Conservation (phyloP, 2,113 vertebrate genomes). For the Arizona elegans region DNA sequence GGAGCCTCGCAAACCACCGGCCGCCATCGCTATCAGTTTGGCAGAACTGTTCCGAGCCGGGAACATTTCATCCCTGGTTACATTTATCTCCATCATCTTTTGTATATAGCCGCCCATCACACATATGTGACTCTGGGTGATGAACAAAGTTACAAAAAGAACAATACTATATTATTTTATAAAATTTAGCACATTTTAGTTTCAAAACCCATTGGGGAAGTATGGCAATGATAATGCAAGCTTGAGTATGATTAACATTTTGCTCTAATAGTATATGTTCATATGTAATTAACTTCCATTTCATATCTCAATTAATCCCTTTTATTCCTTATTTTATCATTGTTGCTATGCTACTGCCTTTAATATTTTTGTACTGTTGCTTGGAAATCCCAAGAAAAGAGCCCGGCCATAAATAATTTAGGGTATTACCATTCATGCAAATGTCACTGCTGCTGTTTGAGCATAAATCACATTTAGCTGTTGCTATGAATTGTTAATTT, state of each 20-base stretch:
- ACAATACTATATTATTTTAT: not conserved
- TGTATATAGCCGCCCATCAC: not conserved
- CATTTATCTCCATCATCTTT: not conserved
- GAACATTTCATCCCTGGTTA: not conserved
- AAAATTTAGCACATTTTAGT: not conserved
- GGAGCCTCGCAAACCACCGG: too few species aligned
- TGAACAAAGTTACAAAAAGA: not conserved
- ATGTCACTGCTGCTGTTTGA: conserved; percentile 27
- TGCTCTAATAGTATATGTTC: not conserved
- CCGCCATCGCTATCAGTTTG: too few species aligned
- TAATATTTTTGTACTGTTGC: not conserved
- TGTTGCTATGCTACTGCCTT: not conserved
- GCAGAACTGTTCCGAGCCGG: too few species aligned
- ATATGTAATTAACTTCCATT: not conserved
- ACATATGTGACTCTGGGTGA: not conserved
- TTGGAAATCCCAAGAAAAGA: not conserved
- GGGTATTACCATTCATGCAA: not conserved
- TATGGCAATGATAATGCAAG: not conserved
- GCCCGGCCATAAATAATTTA: not conserved
- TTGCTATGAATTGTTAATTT: conserved; percentile 42
- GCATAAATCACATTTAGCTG: conserved; percentile 15
- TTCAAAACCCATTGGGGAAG: not conserved
- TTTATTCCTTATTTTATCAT: not conserved
- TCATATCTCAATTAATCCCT: not conserved
- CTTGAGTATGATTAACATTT: not conserved